Evolutionary conservation across 2,797 vertebrate genomes (phyloP).

Genomic region (Chelon auratus): DNA sequence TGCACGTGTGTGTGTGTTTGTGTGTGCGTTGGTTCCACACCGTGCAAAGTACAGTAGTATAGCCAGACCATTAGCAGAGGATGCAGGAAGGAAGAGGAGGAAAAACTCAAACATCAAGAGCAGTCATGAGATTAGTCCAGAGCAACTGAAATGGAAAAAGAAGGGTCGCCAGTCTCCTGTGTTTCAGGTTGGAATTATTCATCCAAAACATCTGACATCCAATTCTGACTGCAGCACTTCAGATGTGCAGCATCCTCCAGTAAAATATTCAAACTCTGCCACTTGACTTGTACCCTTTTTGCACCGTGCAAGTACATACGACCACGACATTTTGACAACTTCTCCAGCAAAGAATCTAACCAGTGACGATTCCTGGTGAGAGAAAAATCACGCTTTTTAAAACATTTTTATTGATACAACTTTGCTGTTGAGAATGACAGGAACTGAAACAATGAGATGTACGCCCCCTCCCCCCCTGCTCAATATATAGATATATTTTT

Average conservation of each 20-base stretch:
- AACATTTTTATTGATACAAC: slow-evolving; percentile 89
- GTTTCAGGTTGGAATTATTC: slow-evolving; percentile 8
- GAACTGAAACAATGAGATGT: slow-evolving; percentile 91
- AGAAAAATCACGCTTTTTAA: slow-evolving; percentile 81
- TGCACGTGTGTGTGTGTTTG: slow-evolving; percentile 6
- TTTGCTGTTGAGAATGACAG: slow-evolving; percentile 96
- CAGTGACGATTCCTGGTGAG: slow-evolving; percentile 60
- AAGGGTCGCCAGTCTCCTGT: slow-evolving; percentile 57
- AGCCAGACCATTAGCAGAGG: slow-evolving; percentile 74
- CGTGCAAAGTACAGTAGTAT: slow-evolving; percentile 61
- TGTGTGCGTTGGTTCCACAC: slow-evolving; percentile 50
- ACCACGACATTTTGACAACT: slow-evolving; percentile 6
- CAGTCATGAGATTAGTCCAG: slow-evolving; percentile 62
- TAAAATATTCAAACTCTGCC: slow-evolving; percentile 7
- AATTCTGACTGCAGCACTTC: slow-evolving; percentile 12
- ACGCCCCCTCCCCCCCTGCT: slow-evolving; percentile 79
- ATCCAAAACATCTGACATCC: slow-evolving; percentile 9
- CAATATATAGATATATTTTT: slow-evolving; percentile 88
- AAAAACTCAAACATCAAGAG: slow-evolving; percentile 63
- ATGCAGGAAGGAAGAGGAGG: slow-evolving; percentile 62
- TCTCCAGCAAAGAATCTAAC: slow-evolving; percentile 25
- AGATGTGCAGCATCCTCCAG: neutral
- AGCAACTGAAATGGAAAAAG: slow-evolving; percentile 69
- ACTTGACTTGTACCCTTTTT: slow-evolving; percentile 33
- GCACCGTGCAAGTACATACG: slow-evolving; percentile 33